Evolutionary conservation across 2,113 vertebrate genomes (phyloP), one percentile per base, ranked within the genome.

Genomic region (Ancistrus triradiatus): DNA sequence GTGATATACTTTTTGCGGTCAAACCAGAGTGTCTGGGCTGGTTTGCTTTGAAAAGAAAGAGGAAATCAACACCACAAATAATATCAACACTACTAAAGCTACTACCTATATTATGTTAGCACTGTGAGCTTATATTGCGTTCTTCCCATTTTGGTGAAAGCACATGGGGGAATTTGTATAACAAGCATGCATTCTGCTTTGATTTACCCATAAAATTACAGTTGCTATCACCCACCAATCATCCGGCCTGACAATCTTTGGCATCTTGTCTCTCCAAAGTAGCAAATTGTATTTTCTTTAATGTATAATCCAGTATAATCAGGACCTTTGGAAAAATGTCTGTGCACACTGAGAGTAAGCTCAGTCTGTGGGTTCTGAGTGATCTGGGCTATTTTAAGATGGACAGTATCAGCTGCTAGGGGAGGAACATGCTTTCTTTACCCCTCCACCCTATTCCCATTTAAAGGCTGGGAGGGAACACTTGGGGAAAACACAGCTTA

Each of bases 1-100:
- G 83, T 92, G 56, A 98, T 81, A 6, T 96, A 98, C 49, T 89
- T 91, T 13, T 91, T 92, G 14, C 94, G 91, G 83, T 98, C 96
- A 6, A 85, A 98, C 96, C 96, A 98, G 59, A 93, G 19, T 0
- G 91, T 90, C 68, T 76, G 88, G 1, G 94, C 94, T 0, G 89
- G 84, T 75, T 93, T 92, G 71, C 96, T 98, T 68, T 44, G 48
- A 21, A 46, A 51, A 49, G 11, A 58, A 48, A 10, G 0, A 37
- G 19, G 1, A 10, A 31, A 31, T 31, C 7, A 31, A 31, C 3
- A 31, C 7, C 27, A 31, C n/a, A n/a, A n/a, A n/a, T n/a, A n/a
- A n/a, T n/a, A n/a, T n/a, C n/a, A n/a, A n/a, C n/a, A n/a, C n/a
- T n/a, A n/a, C n/a, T n/a, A n/a, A n/a, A n/a, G n/a, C n/a, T n/a